Evolutionary conservation across 2,888 invertebrate genomes (phyloP), one percentile per base, ranked within the genome.

Genomic region (Camptogramma bilineatum): DNA sequence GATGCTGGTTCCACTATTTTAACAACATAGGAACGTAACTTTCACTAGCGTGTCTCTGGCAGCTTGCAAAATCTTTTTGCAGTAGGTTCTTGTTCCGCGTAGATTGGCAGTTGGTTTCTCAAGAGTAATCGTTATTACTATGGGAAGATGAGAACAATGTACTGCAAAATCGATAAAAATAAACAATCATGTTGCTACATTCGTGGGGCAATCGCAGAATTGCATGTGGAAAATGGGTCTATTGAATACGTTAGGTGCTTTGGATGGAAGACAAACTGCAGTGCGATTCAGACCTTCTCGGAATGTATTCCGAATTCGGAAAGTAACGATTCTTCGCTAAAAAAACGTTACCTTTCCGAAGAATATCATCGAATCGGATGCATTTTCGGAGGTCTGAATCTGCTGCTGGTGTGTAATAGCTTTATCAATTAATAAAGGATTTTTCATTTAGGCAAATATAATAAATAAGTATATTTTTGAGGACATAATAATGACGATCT

Each of bases 111-210:
- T 28, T 7, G 19, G 46, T 57, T 63, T 48, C 57, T 48, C 52
- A 64, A 34, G 54, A 59, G 19, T 54, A 60, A 50, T 60, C 10
- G 47, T 19, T 60, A 28, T 42, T 53, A 48, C 24, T 52, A 62
- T 70, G 68, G 62, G 67, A 72, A 70, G 55, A 62, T 34, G 55
- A 62, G 60, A 68, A 72, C 70, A 70, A 70, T 70, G 64, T 17
- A 17, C 28, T 4, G 7, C 57, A 63, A 71, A 63, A 62, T 53
- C 44, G 62, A 66, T 68, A 64, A 67, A 54, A 69, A 68, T 69
- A 64, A 69, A 59, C 65, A 64, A 62, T 68, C 58, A 69, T 52
- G 28, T 64, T 66, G 61, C 53, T 62, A 60, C 63, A 63, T 64
- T 52, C 54, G 57, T 58, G 18, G 13, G 44, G 60, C 54, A 58